Base-by-base conservation (phyloP, 2,888 invertebrate genomes). In the Mamestra brassicae region DNA sequence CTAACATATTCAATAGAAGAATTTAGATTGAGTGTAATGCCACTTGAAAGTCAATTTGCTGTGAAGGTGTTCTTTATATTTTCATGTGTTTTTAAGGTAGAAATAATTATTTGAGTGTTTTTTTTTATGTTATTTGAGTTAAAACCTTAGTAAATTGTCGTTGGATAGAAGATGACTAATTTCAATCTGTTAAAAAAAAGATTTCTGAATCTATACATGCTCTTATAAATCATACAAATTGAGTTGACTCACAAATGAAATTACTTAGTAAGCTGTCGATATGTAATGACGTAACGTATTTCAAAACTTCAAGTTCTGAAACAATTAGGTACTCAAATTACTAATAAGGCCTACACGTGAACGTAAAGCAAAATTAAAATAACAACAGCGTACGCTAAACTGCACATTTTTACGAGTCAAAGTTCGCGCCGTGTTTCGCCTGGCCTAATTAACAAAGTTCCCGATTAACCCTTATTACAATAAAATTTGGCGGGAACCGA, bases 11-110 rank as follows among this genome's bases (percentile, higher is more conserved):
- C 80, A 82, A 90, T 89, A 85, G 88, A 87, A 88, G 68, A 90
- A 89, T 90, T 81, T 83, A 85, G 78, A 88, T 85, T 88, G 84
- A 86, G 76, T 85, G 83, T 88, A 83, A 85, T 82, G 78, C 76
- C 70, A 78, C 74, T 84, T 78, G 72, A 76, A 88, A 85, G 79
- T 81, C 72, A 84, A 88, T 85, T 85, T 85, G 55, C 71, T 71
- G 62, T 47, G 64, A 72, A 71, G 52, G 34, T 42, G 57, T 60
- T 65, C 58, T 83, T 57, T 57, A 71, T 62, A 83, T 71, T 50
- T 78, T 17, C 4, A 57, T 26, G n/a, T 26, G n/a, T 61, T 65
- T 64, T 58, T 6, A 58, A 55, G 13, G 11, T 66, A 50, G 26
- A 13, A 26, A 64, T 58, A 57, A 42, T 66, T 55, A 38, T 38